Evolutionary conservation across 37 sponge, comb jelly and placozoan species (phyloP), one percentile per base, ranked within the genome.

Genomic region (Halisarca cf. caerulea): DNA sequence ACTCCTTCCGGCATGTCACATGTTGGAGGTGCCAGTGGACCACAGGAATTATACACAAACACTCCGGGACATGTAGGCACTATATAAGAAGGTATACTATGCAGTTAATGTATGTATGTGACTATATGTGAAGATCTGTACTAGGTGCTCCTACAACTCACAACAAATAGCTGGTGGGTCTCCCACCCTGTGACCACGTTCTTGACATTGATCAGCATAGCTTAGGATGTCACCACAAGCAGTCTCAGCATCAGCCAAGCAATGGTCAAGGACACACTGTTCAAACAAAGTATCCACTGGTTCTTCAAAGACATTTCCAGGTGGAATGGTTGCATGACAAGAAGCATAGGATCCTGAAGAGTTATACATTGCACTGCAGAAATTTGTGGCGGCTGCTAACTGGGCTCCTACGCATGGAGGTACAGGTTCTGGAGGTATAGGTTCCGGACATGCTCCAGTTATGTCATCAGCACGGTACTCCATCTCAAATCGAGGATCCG

Each of bases 21-120:
- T n/a, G 64, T 20, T 62, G 64, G 64, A 62, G 64, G 30, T 28
- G 15, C 64, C 64, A 62, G n/a, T 6, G 64, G 64, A 62, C 64
- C 64, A 62, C 64, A 62, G 6, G 25, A 28, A n/a, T 62, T n/a
- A 23, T 20, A 62, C n/a, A 20, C 64, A n/a, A 30, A 23, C 30
- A 8, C 64, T 5, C 30, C 15, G 6, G 64, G 64, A 62, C 64
- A 62, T 5, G 25, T 28, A 7, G 64, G 9, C 6, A 6, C 64
- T 62, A 62, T 5, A 47, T 47, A 47, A 47, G 9, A 47, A 47
- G 11, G 11, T 14, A 47, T 14, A 11, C 6, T 14, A 47, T 47
- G 6, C 51, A 47, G 51, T n/a, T n/a, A n/a, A n/a, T n/a, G n/a
- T n/a, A n/a, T n/a, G n/a, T n/a, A n/a, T n/a, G n/a, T n/a, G n/a